phyloP scores from a whole-genome alignment of 2,113 vertebrate genomes.

The Siniperca knerii region DNA sequence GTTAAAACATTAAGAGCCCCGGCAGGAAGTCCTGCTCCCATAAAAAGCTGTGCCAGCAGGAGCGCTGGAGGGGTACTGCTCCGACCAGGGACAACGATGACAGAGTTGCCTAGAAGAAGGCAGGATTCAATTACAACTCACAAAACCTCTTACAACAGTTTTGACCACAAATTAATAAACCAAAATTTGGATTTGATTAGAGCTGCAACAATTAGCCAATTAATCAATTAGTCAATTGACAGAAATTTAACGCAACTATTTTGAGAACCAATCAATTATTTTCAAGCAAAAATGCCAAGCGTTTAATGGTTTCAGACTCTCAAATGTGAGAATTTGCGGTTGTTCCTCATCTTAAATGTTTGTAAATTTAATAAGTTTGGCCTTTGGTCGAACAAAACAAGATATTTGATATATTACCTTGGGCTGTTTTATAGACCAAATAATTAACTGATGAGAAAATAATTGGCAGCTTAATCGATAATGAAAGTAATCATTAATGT shows the following conservation, averaged over 20 bases:
- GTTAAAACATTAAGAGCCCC: constrained; percentile 82
- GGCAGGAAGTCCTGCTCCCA: constrained; percentile 78
- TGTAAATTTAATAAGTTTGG: neutral
- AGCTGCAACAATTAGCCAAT: neutral
- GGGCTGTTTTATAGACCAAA: too few species aligned
- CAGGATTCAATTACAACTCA: neutral
- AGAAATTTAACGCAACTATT: neutral
- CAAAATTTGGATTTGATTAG: neutral
- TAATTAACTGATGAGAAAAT: too few species aligned
- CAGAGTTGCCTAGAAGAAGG: constrained; percentile 80
- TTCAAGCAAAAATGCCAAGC: neutral
- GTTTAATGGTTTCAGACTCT: neutral
- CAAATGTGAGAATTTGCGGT: neutral
- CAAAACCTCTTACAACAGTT: neutral
- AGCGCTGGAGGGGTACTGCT: constrained; percentile 69
- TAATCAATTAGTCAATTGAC: neutral
- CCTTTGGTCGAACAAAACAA: neutral
- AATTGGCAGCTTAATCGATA: neutral
- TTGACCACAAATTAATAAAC: neutral
- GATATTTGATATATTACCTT: too few species aligned
- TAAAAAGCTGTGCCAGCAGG: constrained; percentile 81
- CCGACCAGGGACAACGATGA: constrained; percentile 77
- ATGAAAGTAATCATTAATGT: neutral
- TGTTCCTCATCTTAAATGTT: neutral
- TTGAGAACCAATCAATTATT: neutral